Percentiles rank a stretch among this genome's conserved stretches.
Evolutionary conservation across 2,797 vertebrate species (phyloP).

Genomic region (Antrozous pallidus): DNA sequence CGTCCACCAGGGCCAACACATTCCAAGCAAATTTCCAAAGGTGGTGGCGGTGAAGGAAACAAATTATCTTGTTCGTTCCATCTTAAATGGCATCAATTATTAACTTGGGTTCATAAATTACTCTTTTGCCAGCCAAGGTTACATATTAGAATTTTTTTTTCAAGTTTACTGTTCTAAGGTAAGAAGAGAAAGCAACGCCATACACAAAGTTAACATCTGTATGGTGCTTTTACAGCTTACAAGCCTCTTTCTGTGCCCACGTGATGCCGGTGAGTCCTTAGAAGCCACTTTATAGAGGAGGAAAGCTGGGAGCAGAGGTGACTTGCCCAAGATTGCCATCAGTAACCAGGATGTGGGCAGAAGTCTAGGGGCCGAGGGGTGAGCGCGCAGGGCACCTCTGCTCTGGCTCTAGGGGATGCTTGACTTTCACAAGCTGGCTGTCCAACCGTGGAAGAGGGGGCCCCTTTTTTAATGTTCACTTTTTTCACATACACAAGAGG

Average conservation of each 20-base stretch:
- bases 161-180: constrained; percentile 27
- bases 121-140: not conserved
- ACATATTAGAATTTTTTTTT: not conserved
- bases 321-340: too few relatives aligned
- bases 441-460: not conserved
- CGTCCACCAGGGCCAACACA: not conserved
- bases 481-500: constrained; percentile 47
- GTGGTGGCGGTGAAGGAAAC: not conserved
- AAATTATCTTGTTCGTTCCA: not conserved
- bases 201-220: not conserved
- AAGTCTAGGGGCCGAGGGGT: rapidly evolving
- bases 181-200: not conserved
- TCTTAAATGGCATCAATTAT: not conserved
- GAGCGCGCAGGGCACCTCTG: not conserved
- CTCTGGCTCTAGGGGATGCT: not conserved
- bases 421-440: not conserved
- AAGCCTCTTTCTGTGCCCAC: not conserved
- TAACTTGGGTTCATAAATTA: not conserved
- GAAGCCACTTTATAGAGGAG: not conserved
- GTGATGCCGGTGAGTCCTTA: not conserved
- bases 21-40: not conserved
- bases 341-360: not conserved
- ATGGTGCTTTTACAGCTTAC: not conserved
- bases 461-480: not conserved
- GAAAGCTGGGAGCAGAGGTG: not conserved